Evolutionary conservation across 2,797 vertebrate species (phyloP), one percentile per base, ranked within the genome.

Genomic region (Odontamblyopus rebecca): DNA sequence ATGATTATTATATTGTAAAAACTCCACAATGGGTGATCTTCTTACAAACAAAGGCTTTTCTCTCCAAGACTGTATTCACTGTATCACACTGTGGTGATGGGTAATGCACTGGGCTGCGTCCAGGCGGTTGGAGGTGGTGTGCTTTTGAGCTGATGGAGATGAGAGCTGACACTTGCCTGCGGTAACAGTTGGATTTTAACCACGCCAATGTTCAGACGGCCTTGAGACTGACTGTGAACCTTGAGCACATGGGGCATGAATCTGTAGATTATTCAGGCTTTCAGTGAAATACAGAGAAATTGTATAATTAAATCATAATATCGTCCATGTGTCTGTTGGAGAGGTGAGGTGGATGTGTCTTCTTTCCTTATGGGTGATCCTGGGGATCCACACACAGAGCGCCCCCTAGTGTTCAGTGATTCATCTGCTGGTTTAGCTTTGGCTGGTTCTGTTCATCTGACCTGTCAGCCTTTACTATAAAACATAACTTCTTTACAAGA

Each of bases 261-360:
- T 23, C 61, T 41, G 38, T 11, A 0, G 9, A 41, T 13, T n/a
- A 15, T 19, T 41, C 19, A 13, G 13, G 9, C 13, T 32, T 61
- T 61, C 26, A 32, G 6, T 32, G 32, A 41, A 63, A 63, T 3
- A 26, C 97, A n/a, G 32, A 62, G 19, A 62, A 19, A 62, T 38
- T 1, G 6, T 18, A 16, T 9, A 18, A 15, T 48, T 61, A 3
- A 30, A 61, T 32, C 15, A 2, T 35, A 60, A 30, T 60, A 3
- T 60, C 16, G 12, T 60, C 0, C 6, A 6, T n/a, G 18, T 18
- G 13, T 59, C 11, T 59, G 23, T 12, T 4, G 54, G 1, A 9
- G 53, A 2, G n/a, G 6, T n/a, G 53, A 2, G n/a, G 6, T n/a
- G 9, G 54, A 4, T 26, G 54, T 9, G 53, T 59, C n/a, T 27